Conservation (phyloP, 2,797 vertebrate genomes). For the Etheostoma nigrum region DNA sequence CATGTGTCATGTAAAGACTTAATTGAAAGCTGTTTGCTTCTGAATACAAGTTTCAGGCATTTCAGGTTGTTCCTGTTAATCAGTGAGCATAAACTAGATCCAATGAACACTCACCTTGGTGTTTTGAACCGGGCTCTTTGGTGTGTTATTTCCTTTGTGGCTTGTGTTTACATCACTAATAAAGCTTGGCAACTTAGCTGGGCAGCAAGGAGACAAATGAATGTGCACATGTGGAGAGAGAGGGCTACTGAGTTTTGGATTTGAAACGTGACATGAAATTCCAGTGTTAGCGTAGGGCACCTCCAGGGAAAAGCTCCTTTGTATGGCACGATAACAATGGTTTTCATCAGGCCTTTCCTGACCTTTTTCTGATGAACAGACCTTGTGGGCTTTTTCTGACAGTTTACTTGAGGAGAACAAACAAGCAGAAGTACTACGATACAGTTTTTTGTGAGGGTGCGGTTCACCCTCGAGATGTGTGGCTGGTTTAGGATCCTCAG, state of each 20-base stretch:
- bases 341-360: constrained; percentile 76
- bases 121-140: constrained; percentile 73
- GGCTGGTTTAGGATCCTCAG: constrained; percentile 65
- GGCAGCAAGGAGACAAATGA: constrained; percentile 89
- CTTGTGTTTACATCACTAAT: constrained; percentile 75
- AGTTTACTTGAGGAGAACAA: constrained; percentile 80
- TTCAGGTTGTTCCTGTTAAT: neutral
- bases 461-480: constrained; percentile 62
- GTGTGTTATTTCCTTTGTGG: constrained; percentile 74
- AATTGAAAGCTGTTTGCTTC: neutral
- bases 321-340: constrained; percentile 84
- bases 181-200: constrained; percentile 77
- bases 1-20: neutral
- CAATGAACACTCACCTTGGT: constrained; percentile 86
- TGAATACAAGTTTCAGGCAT: neutral
- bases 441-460: constrained; percentile 78
- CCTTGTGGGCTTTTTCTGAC: constrained; percentile 72
- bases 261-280: constrained; percentile 91
- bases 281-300: constrained; percentile 86
- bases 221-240: constrained; percentile 92
- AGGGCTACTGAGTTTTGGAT: constrained; percentile 85
- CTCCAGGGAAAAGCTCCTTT: constrained; percentile 94
- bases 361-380: constrained; percentile 62
- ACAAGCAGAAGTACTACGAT: constrained; percentile 87
- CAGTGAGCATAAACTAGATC: constrained; percentile 10